Evolutionary conservation across 2,113 vertebrate genomes (phyloP).

Genomic region (Gambusia affinis): DNA sequence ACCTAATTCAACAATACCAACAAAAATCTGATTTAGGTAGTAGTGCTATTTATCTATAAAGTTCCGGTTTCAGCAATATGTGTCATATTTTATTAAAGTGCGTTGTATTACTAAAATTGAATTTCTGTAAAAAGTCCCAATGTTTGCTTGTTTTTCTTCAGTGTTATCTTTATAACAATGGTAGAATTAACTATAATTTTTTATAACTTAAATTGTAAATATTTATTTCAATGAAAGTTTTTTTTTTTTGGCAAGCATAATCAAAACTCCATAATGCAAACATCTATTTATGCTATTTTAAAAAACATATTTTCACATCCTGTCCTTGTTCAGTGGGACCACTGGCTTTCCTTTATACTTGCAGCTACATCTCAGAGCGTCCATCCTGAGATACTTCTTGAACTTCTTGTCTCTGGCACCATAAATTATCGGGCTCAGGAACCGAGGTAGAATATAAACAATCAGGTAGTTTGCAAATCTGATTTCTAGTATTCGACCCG

Average conservation of each 20-base stretch:
- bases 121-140: too few species aligned
- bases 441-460: slow-evolving; percentile 77
- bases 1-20: too few species aligned
- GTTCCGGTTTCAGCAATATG: too few species aligned
- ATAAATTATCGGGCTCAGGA: slow-evolving; percentile 78
- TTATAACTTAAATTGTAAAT: too few species aligned
- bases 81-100: too few species aligned
- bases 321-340: not conserved
- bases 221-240: not conserved
- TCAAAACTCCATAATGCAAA: not conserved
- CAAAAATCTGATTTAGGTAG: too few species aligned
- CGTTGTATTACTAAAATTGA: too few species aligned
- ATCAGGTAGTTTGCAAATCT: slow-evolving; percentile 74
- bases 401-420: slow-evolving; percentile 75
- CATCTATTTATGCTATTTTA: too few species aligned
- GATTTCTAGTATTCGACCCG: slow-evolving; percentile 60
- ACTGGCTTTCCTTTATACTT: not conserved
- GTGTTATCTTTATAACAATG: too few species aligned
- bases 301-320: not conserved
- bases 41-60: too few species aligned
- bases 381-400: slow-evolving; percentile 60
- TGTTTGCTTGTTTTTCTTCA: too few species aligned
- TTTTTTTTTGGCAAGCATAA: not conserved
- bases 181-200: too few species aligned
- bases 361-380: slow-evolving; percentile 38